Evolutionary conservation across 2,888 invertebrate species (phyloP), one percentile per base, ranked within the genome.

Genomic region (Melieria omissa): DNA sequence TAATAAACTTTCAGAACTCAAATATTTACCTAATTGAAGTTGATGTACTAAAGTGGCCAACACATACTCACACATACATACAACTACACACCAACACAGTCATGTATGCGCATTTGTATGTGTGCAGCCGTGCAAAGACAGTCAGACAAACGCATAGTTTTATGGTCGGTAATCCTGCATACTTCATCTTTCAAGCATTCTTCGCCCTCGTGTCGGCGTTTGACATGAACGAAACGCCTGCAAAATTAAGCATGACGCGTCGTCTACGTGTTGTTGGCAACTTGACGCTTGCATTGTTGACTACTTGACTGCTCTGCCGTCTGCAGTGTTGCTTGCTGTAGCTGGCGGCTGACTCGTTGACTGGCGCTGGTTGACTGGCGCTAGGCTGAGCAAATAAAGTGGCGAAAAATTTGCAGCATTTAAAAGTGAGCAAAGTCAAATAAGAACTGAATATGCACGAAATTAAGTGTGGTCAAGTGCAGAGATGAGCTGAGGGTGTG

Each of bases 11-110:
- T 63, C 65, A 14, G 65, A 65, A 72, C 70, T 72, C 45, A 74
- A 72, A 72, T 74, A 74, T 74, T 74, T 71, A 67, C 72, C 68
- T 74, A 68, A 71, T 74, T 74, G 70, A 71, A 74, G 70, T 70
- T 68, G 54, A 67, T 72, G 74, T 69, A 61, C 68, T 52, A 65
- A 61, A 46, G 62, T 64, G 52, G 47, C 66, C 16, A 52, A 54
- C 44, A 52, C 29, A 49, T 55, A 60, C 29, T 58, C n/a, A 63
- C n/a, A 63, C 55, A 57, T 58, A 41, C 16, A 49, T 3, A 46
- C 47, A 61, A 9, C 45, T 14, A 29, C 14, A 58, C 44, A 63
- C 4, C n/a, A 0, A 12, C 14, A 62, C 29, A 65, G 5, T 6
- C 49, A 54, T 42, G 44, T n/a, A 14, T 61, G 14, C 47, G 16